Evolutionary conservation across 2,888 invertebrate genomes (phyloP).

Genomic region (Orchesellides sinensis): DNA sequence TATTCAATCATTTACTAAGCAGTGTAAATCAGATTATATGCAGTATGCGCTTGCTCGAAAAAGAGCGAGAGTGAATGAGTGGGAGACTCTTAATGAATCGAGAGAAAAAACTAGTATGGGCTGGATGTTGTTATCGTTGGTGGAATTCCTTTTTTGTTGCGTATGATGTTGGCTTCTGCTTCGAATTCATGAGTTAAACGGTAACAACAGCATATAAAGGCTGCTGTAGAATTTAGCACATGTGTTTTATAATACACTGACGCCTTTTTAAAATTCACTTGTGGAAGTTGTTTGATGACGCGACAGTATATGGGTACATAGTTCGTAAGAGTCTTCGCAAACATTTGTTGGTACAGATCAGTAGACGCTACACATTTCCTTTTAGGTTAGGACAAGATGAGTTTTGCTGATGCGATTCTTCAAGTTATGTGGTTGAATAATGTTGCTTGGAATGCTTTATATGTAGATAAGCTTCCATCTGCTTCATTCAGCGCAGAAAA

Average conservation of each 20-base stretch:
- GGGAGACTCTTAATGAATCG: conserved; percentile 58
- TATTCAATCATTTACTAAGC: too few relatives aligned
- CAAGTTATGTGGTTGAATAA: conserved; percentile 52
- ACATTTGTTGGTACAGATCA: not conserved
- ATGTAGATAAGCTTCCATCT: not conserved
- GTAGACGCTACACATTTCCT: not conserved
- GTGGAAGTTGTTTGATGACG: not conserved
- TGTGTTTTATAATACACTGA: conserved; percentile 20
- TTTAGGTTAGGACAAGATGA: conserved; percentile 40
- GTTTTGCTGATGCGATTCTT: conserved; percentile 2
- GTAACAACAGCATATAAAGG: conserved; percentile 58
- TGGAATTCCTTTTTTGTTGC: conserved; percentile 65
- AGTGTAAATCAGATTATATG: too few relatives aligned
- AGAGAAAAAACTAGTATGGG: conserved; percentile 60
- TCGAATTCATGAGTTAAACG: conserved; percentile 30
- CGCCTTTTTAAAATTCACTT: not conserved
- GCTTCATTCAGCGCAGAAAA: conserved; percentile 4
- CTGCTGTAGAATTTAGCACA: conserved; percentile 24
- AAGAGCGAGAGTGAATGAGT: conserved; percentile 61
- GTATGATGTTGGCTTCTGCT: conserved; percentile 41
- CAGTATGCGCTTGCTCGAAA: too few relatives aligned
- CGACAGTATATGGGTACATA: not conserved
- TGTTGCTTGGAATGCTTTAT: conserved; percentile 52
- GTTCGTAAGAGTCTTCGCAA: too few relatives aligned
- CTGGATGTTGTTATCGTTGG: conserved; percentile 68